Percentiles rank a stretch among this genome's conserved stretches.
These are phyloP conservation scores for Chelonus insularis DNA, from an alignment of 1,140 invertebrate species.

Conservation along the genomic window DNA sequence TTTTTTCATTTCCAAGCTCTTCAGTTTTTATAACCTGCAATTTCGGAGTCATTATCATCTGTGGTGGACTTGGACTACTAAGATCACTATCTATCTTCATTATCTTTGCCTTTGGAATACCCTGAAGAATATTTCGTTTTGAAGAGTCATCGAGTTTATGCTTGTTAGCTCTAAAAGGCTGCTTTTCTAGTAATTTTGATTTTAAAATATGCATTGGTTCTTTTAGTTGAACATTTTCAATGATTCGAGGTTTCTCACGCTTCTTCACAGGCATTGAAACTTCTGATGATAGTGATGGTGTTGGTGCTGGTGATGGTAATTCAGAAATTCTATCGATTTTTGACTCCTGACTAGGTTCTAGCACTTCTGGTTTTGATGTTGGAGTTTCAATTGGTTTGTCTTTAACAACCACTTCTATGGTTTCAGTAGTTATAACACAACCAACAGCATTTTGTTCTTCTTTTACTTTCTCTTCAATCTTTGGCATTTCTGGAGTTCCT, in stretches of 20 bases:
- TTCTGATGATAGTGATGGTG: slow-evolving; percentile 36
- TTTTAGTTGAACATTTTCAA: slow-evolving; percentile 51
- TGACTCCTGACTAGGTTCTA: not conserved
- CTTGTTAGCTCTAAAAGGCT: slow-evolving; percentile 42
- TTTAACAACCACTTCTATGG: not conserved
- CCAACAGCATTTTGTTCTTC: slow-evolving; percentile 12
- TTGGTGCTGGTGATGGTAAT: slow-evolving; percentile 12
- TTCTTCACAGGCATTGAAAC: slow-evolving; percentile 51
- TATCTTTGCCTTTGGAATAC: slow-evolving; percentile 42
- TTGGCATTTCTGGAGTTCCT: not conserved
- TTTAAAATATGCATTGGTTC: slow-evolving; percentile 53
- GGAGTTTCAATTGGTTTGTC: not conserved
- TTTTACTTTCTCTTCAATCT: slow-evolving; percentile 17
- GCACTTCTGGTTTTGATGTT: not conserved
- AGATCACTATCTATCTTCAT: slow-evolving; percentile 56
- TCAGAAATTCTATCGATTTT: not conserved
- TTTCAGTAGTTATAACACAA: not conserved
- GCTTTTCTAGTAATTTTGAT: slow-evolving; percentile 48
- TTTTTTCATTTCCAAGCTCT: slow-evolving; percentile 28
- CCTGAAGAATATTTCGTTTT: slow-evolving; percentile 26
- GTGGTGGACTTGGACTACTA: too few species aligned
- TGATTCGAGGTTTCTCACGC: slow-evolving; percentile 56
- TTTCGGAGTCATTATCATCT: slow-evolving; percentile 38
- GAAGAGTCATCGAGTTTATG: slow-evolving; percentile 47
- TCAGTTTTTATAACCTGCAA: slow-evolving; percentile 44